Evolutionary conservation across 2,888 invertebrate genomes (phyloP).

Genomic region (Tachina grossa): DNA sequence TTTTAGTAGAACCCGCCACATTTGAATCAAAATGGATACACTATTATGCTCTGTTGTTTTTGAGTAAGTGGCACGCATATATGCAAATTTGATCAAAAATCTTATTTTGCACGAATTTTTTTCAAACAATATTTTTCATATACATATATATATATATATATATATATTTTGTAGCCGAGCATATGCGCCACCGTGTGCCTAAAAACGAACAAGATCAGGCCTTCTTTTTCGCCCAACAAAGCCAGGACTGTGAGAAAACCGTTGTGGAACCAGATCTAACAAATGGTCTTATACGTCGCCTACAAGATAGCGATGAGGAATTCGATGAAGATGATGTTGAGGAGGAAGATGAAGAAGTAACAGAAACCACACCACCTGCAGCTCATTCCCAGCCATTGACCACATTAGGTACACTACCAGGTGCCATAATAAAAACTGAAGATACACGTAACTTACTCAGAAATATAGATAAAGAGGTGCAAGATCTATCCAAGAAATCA

Average conservation of each 20-base stretch:
- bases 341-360: constrained; percentile 76
- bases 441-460: constrained; percentile 74
- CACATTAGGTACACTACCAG: constrained; percentile 62
- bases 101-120: not conserved
- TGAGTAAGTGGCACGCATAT: constrained; percentile 77
- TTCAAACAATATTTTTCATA: no score
- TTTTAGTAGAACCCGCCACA: constrained; percentile 80
- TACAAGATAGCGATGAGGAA: constrained; percentile 81
- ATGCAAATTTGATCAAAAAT: not conserved
- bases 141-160: no score
- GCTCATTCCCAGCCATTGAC: constrained; percentile 73
- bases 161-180: constrained; percentile 80
- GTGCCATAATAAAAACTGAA: constrained; percentile 72
- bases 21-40: constrained; percentile 83
- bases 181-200: constrained; percentile 82
- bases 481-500: constrained; percentile 79
- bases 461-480: constrained; percentile 77
- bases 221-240: constrained; percentile 79
- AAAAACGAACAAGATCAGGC: constrained; percentile 80
- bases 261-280: constrained; percentile 82
- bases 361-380: constrained; percentile 74
- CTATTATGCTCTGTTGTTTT: constrained; percentile 81
- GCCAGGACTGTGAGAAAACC: constrained; percentile 80
- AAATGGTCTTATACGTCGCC: constrained; percentile 81
- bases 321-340: constrained; percentile 80